Percentiles rank a stretch among this genome's conserved stretches.
Evolutionary conservation across 2,113 vertebrate genomes (phyloP).

Genomic region (Apodemus sylvaticus): DNA sequence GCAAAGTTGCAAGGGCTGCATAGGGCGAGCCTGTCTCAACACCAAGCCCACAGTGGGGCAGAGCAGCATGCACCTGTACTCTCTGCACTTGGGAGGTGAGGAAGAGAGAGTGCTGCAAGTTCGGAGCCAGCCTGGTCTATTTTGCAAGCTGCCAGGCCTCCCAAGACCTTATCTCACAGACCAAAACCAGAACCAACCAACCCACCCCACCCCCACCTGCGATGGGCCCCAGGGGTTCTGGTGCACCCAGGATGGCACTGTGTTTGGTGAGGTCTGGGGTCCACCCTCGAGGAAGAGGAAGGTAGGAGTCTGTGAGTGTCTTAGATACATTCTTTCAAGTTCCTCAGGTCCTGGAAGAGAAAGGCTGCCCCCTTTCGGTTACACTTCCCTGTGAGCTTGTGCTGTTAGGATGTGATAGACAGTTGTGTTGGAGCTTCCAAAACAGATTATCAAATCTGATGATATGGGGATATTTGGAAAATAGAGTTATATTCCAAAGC

Average conservation of each 20-base stretch:
- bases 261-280: not conserved
- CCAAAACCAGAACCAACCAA: not conserved
- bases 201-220: too few relatives aligned
- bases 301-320: not conserved
- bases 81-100: not conserved
- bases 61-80: not conserved
- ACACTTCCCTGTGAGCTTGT: not conserved
- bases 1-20: too few relatives aligned
- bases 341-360: not conserved
- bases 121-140: not conserved
- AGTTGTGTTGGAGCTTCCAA: fast-evolving
- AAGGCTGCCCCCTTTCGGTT: not conserved
- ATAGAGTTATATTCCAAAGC: not conserved
- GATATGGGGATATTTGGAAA: not conserved
- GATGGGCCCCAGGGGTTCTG: not conserved
- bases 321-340: fast-evolving
- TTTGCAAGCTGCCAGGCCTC: not conserved
- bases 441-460: not conserved
- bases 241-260: not conserved
- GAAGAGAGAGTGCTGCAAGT: not conserved
- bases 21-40: not conserved
- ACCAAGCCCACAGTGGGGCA: not conserved
- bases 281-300: not conserved
- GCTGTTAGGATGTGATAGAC: not conserved
- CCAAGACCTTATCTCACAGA: not conserved